A percentile compares a stretch with the other conserved stretches of the same genome.
These are phyloP conservation scores for Diplazon laetatorius DNA, from an alignment of 2,888 invertebrate genomes.

Conservation along the genomic window DNA sequence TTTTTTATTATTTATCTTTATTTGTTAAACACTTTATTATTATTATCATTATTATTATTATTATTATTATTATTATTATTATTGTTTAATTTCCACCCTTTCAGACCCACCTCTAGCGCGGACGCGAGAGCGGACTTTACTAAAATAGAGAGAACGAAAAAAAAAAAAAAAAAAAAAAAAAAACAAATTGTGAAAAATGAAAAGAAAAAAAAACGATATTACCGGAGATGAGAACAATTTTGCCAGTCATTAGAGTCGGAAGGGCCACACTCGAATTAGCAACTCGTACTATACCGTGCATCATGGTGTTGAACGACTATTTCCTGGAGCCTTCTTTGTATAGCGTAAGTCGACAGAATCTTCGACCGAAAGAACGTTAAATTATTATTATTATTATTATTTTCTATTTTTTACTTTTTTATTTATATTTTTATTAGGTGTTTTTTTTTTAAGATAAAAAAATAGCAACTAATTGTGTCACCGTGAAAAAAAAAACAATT, in stretches of 20 bases:
- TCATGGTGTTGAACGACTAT: slow-evolving; percentile 54
- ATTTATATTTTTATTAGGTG: too few relatives aligned
- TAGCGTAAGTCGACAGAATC: slow-evolving; percentile 46
- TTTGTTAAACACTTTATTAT: slow-evolving; percentile 69
- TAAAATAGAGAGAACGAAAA: slow-evolving; percentile 40
- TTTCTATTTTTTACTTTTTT: too few relatives aligned
- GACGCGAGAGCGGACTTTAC: slow-evolving; percentile 65
- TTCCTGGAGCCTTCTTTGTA: slow-evolving; percentile 19
- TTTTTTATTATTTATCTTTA: slow-evolving; percentile 44
- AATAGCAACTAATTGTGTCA: slow-evolving; percentile 36
- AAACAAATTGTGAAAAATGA: slow-evolving; percentile 22
- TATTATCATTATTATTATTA: slow-evolving; percentile 73
- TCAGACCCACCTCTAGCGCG: slow-evolving; percentile 80
- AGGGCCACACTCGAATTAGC: slow-evolving; percentile 26
- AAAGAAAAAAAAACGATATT: slow-evolving; percentile 7
- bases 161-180: slow-evolving; percentile 28
- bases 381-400: slow-evolving; percentile 20
- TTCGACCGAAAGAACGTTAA: neutral
- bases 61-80: slow-evolving; percentile 71
- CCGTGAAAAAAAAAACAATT: slow-evolving; percentile 30
- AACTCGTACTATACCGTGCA: slow-evolving; percentile 53
- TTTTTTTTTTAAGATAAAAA: slow-evolving; percentile 27
- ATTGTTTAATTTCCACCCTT: slow-evolving; percentile 78
- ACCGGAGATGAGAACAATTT: slow-evolving; percentile 45
- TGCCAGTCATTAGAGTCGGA: slow-evolving; percentile 51